Conservation (phyloP, 2,113 vertebrate genomes). For the Peromyscus californicus region DNA sequence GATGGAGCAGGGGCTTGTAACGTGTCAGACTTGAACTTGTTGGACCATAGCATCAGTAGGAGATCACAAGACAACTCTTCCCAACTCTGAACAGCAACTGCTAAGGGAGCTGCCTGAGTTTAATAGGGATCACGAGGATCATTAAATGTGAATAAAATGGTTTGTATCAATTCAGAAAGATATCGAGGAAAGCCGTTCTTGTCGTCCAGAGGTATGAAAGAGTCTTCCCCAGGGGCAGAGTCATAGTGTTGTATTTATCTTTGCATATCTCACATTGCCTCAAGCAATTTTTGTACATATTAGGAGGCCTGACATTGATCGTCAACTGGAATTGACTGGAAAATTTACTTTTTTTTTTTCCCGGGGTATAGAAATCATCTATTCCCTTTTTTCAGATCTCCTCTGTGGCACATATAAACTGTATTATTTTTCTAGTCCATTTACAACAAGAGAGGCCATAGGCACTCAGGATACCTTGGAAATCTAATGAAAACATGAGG, state of each 20-base stretch:
- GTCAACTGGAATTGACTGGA: neutral
- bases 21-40: neutral
- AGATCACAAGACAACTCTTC: neutral
- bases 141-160: slow-evolving; percentile 17
- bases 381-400: neutral
- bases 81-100: neutral
- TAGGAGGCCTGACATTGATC: neutral
- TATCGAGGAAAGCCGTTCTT: neutral
- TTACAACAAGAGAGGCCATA: slow-evolving; percentile 44
- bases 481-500: neutral
- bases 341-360: slow-evolving; percentile 19
- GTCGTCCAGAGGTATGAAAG: neutral
- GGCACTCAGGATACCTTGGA: neutral
- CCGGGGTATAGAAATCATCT: neutral
- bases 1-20: neutral
- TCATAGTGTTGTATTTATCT: slow-evolving; percentile 52
- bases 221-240: neutral
- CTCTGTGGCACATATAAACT: neutral
- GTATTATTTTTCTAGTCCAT: neutral
- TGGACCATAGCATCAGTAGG: neutral
- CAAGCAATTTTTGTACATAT: neutral
- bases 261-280: neutral
- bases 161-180: neutral
- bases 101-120: neutral
- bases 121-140: neutral